Base-by-base conservation (phyloP, 2,888 invertebrate genomes). In the Plutella xylostella region DNA sequence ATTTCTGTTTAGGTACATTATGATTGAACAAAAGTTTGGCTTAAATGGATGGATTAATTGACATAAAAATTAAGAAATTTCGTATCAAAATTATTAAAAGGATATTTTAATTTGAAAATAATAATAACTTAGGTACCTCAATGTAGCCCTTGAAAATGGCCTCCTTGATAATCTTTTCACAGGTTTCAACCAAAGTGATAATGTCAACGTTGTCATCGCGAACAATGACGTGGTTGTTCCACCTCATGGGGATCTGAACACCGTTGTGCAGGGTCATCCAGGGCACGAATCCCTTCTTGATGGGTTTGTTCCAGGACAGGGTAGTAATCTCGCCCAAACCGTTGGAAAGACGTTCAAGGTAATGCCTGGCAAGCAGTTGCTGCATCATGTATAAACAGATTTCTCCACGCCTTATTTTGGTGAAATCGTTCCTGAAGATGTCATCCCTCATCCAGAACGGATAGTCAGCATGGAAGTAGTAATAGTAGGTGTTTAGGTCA, bases 321-420 rank as follows among this genome's bases (percentile, higher is more conserved):
- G 80, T 70, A 31, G 61, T 62, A 35, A 86, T 71, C 7, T 59
- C 61, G 30, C 82, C 85, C 28, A 87, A 55, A 31, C 76, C 82
- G 46, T 86, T 84, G 4, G 85, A 79, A 2, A 86, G 57, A 51
- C 87, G 82, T 50, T 87, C 86, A 43, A 87, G 53, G 55, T 85
- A 78, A 60, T 86, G 86, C 49, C 88, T 86, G 39, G 90, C 90
- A 46, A 90, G 65, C 11, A 90, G 76, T 64, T 90, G 89, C 60
- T 90, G 90, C 67, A 88, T 88, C 57, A 85, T 82, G 66, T 85
- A 88, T 51, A 86, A 67, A 55, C 85, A 88, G 4, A 86, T 63
- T 61, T 88, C 88, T 43, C 84, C 86, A 42, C 86, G 85, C 43
- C 75, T 68, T 25, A 54, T 56, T 48, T 64, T 70, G 17, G 61